Evolutionary conservation across 1,140 invertebrate species (phyloP).

Genomic region (Drosophila tropicalis): DNA sequence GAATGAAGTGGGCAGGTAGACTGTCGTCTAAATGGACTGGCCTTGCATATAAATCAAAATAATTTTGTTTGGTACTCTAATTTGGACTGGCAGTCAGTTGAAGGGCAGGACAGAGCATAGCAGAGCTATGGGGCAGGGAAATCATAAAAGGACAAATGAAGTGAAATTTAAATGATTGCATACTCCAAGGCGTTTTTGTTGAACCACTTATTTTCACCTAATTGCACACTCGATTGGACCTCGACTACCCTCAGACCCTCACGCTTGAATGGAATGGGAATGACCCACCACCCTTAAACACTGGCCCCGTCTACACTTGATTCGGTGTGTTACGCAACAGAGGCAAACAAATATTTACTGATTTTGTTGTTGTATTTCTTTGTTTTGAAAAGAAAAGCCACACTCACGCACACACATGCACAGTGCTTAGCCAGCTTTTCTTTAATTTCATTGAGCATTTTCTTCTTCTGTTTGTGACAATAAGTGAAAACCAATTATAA

Average conservation of each 20-base stretch:
- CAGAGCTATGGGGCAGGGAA: constrained; percentile 17
- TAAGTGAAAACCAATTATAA: constrained; percentile 68
- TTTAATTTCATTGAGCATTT: constrained; percentile 55
- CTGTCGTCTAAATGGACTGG: constrained; percentile 19
- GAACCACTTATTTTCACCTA: constrained; percentile 81
- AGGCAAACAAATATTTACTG: constrained; percentile 61
- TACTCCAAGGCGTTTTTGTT: constrained; percentile 76
- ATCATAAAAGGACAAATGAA: constrained; percentile 81
- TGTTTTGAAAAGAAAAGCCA: constrained; percentile 1
- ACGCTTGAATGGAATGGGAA: constrained; percentile 45
- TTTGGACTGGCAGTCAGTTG: constrained; percentile 37
- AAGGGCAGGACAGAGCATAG: no score
- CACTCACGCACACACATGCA: neutral
- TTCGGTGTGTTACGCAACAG: constrained; percentile 51
- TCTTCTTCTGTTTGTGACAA: constrained; percentile 59
- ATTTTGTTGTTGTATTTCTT: constrained; percentile 28
- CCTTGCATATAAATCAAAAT: constrained; percentile 80
- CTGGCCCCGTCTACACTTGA: neutral
- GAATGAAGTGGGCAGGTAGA: constrained; percentile 24
- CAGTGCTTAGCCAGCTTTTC: constrained; percentile 42
- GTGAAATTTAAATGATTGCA: constrained; percentile 82
- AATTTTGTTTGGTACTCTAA: constrained; percentile 74
- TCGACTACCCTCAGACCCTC: constrained; percentile 12
- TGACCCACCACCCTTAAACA: neutral
- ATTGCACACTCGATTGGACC: constrained; percentile 79